A percentile compares a stretch with the other conserved stretches of the same genome.
phyloP scores from a whole-genome alignment of 2,888 invertebrate genomes.

The Melanchra persicariae region DNA sequence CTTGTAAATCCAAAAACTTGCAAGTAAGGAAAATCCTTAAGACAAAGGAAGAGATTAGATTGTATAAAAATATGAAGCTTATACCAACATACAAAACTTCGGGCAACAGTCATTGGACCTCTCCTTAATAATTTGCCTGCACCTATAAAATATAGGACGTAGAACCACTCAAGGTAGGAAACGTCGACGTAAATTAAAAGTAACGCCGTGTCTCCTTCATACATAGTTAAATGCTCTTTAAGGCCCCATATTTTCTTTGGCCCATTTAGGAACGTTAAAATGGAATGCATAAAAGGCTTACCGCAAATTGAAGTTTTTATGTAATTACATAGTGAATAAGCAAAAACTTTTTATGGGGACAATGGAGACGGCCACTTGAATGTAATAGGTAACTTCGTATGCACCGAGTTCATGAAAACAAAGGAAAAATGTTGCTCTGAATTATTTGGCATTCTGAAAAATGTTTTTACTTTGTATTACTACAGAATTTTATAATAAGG shows the following conservation, averaged over 20 bases:
- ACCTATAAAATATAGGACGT: constrained; percentile 81
- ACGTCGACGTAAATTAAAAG: constrained; percentile 87
- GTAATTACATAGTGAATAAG: constrained; percentile 83
- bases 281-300: constrained; percentile 85
- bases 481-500: constrained; percentile 51
- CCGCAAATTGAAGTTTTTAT: constrained; percentile 84
- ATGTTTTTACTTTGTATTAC: constrained; percentile 52
- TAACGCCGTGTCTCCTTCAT: constrained; percentile 88
- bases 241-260: constrained; percentile 85
- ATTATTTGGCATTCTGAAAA: constrained; percentile 57
- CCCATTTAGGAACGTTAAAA: constrained; percentile 84
- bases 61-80: constrained; percentile 37
- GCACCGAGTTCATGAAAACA: constrained; percentile 59
- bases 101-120: constrained; percentile 43
- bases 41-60: constrained; percentile 41
- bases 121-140: constrained; percentile 73
- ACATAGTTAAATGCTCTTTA: constrained; percentile 89
- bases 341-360: constrained; percentile 74
- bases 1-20: constrained; percentile 35
- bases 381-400: constrained; percentile 63
- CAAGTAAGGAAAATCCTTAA: constrained; percentile 19
- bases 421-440: constrained; percentile 49
- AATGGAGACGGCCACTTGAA: constrained; percentile 68
- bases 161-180: constrained; percentile 81
- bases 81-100: constrained; percentile 40